phyloP scores from a whole-genome alignment of 1,140 invertebrate species.

The Tetranychus cinnabarinus region DNA sequence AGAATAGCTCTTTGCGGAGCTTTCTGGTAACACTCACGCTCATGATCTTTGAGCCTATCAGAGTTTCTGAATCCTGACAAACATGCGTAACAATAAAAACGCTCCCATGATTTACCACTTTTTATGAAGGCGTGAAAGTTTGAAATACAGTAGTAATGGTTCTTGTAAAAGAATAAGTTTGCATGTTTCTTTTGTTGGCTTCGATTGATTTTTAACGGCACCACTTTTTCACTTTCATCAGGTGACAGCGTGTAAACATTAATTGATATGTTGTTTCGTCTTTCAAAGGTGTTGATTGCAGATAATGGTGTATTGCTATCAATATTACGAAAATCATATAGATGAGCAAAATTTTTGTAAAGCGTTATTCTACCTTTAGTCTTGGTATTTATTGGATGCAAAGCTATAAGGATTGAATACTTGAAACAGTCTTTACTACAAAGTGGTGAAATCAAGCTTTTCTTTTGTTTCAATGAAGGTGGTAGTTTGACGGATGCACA shows the following conservation, averaged over 20 bases:
- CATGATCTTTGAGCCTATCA: background rate
- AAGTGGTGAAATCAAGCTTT: background rate
- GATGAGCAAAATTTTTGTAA: background rate
- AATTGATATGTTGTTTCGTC: background rate
- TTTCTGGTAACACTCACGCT: background rate
- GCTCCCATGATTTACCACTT: background rate
- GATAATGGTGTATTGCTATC: background rate
- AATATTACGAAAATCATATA: background rate
- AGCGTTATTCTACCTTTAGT: background rate
- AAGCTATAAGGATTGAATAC: background rate
- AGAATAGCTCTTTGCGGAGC: background rate
- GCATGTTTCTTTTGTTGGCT: background rate
- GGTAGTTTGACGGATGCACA: background rate
- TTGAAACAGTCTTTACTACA: background rate
- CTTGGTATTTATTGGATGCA: background rate
- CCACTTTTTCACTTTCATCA: too few species aligned
- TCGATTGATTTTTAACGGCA: background rate
- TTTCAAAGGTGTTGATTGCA: background rate
- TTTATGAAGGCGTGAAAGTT: background rate
- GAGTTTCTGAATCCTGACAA: background rate
- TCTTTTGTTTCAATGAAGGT: background rate
- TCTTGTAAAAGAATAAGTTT: background rate
- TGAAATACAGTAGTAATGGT: background rate
- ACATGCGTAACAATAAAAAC: background rate
- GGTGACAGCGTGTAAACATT: background rate